Conservation (phyloP, 35 echinoderm and acorn worm genomes). For the Heliocidaris erythrogramma region DNA sequence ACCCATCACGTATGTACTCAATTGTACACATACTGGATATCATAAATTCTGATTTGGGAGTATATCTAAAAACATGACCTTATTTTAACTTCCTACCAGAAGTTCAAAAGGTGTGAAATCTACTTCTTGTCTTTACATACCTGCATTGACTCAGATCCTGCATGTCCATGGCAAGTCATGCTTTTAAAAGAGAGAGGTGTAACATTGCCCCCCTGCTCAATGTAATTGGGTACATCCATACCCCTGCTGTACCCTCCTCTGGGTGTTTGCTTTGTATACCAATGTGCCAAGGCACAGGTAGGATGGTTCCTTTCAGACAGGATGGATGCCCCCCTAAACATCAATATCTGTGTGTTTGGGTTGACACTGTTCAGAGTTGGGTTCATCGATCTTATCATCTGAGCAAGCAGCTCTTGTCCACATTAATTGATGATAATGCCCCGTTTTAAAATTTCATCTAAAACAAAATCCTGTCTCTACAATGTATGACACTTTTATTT, state of each 20-base stretch:
- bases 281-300: not conserved
- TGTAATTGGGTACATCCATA: slow-evolving; percentile 3
- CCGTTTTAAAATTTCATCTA: not conserved
- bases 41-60: too few relatives aligned
- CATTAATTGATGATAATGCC: not conserved
- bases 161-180: not conserved
- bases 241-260: not conserved
- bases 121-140: not conserved
- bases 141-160: not conserved
- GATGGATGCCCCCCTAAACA: not conserved
- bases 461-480: too few relatives aligned
- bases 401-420: not conserved
- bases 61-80: not conserved
- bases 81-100: not conserved
- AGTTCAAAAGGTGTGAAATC: not conserved
- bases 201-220: not conserved
- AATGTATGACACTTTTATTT: too few relatives aligned
- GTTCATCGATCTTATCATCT: not conserved
- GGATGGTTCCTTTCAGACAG: not conserved
- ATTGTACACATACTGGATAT: too few relatives aligned
- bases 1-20: not conserved
- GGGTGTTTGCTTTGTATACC: not conserved
- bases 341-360: not conserved
- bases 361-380: not conserved
- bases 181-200: not conserved